Base-by-base conservation (phyloP, 2,797 vertebrate genomes). In the Setipinna tenuifilis region DNA sequence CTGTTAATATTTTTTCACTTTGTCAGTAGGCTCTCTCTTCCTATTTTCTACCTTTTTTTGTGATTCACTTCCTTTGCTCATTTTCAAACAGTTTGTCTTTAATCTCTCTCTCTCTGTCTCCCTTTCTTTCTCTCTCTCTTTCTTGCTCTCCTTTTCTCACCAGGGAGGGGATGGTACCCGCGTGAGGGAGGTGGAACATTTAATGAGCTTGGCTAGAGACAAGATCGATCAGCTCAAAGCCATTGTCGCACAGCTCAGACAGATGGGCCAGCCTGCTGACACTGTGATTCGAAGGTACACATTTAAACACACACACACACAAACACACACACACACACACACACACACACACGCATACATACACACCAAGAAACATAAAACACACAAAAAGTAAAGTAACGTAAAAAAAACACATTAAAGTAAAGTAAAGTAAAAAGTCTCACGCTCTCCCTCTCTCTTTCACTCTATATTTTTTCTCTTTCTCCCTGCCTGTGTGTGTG, bases 251-350 rank as follows among this genome's bases (percentile, higher is more conserved):
- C 94, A 96, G 9, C 88, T 96, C 82, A 83, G 41, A 23, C 91
- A 94, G 0, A 59, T 93, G 90, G 94, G 94, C 68, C 91, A 94
- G 6, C 88, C 94, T 6, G 89, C 59, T 12, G 96, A 96, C 0
- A 86, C 57, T 17, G 41, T 95, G 5, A 0, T 94, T 59, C 91
- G 90, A 31, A 94, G 87, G 96, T 95, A 84, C 75, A 41, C 16
- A 46, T 4, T 2, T 11, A n/a, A 82, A 41, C 61, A 62, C 58
- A 59, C 58, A 59, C 58, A 21, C 17, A 59, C 17, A 21, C 58
- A 2, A 17, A 59, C 17, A 2, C 58, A 59, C 58, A 59, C 19
- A 21, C 17, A 68, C 62, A 68, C 62, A 68, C 12, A 68, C 62
- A 28, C 23, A 68, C 23, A 50, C n/a, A 41, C 0, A 14, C 31